Conservation (phyloP, 2,797 vertebrate genomes). For the Hydrophis major region DNA sequence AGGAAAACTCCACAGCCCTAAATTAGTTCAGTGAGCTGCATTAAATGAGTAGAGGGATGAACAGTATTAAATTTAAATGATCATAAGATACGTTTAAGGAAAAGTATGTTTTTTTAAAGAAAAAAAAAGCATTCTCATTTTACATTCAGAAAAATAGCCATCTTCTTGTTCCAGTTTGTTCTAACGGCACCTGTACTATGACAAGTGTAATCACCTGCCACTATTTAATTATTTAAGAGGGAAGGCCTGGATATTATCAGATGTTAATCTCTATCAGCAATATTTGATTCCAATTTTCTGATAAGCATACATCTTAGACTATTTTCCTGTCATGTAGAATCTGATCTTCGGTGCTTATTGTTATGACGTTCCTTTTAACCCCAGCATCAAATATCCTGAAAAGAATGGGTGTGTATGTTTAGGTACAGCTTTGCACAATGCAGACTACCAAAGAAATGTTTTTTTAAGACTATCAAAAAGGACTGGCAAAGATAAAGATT, state of each 20-base stretch:
- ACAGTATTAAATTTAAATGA: constrained; percentile 10
- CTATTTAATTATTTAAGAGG: constrained; percentile 62
- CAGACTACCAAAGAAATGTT: constrained; percentile 7
- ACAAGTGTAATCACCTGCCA: constrained; percentile 34
- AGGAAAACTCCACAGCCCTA: constrained; percentile 1
- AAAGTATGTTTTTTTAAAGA: constrained; percentile 5
- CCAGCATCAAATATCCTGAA: constrained; percentile 31
- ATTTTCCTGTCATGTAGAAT: neutral
- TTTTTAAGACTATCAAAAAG: constrained; percentile 12
- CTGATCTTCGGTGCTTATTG: neutral
- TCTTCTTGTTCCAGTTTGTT: neutral
- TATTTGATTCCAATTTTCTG: constrained; percentile 27
- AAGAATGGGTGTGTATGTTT: neutral
- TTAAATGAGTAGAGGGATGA: neutral
- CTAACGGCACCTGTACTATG: constrained; percentile 4
- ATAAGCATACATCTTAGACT: neutral
- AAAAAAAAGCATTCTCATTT: neutral
- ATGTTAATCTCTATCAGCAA: constrained; percentile 31
- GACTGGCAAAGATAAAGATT: constrained; percentile 12
- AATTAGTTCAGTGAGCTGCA: neutral
- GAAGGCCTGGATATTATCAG: constrained; percentile 23
- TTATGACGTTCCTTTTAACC: neutral
- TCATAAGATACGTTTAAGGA: neutral
- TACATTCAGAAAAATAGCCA: constrained; percentile 29
- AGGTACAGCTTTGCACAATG: neutral